A percentile compares a stretch with the other conserved stretches of the same genome.
phyloP scores from a whole-genome alignment of 2,113 vertebrate genomes.

The Osmerus eperlanus region DNA sequence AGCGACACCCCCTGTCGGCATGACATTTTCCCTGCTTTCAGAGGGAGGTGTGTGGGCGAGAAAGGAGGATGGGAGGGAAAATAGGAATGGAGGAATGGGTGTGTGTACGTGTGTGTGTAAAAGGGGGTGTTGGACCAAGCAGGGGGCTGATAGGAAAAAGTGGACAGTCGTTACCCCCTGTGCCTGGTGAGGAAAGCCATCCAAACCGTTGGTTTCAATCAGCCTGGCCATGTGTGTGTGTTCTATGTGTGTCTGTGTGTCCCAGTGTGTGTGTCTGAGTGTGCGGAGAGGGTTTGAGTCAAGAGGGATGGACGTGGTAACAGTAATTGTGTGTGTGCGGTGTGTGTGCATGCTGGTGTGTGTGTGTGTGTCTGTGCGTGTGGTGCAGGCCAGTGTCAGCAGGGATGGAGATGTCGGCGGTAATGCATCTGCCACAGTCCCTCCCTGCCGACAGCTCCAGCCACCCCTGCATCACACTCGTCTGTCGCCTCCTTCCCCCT shows the following conservation, averaged over 20 bases:
- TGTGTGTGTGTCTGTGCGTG: constrained; percentile 4
- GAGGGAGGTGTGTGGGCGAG: constrained; percentile 21
- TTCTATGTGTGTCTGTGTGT: constrained; percentile 7
- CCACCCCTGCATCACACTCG: constrained; percentile 52
- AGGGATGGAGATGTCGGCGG: constrained; percentile 61
- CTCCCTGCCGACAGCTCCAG: constrained; percentile 42
- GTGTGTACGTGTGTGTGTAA: constrained; percentile 13
- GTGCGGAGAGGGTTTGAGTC: neutral
- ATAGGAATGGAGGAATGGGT: neutral
- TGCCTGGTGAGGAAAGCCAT: constrained; percentile 48
- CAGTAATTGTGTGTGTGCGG: neutral
- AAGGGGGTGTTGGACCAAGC: constrained; percentile 21
- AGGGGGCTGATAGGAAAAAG: constrained; percentile 46
- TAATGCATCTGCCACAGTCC: constrained; percentile 66
- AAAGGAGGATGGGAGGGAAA: constrained; percentile 9
- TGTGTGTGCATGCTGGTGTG: neutral
- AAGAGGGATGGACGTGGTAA: neutral
- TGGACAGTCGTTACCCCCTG: constrained; percentile 53
- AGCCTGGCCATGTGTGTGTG: constrained; percentile 24
- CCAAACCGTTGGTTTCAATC: constrained; percentile 63
- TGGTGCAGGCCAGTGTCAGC: constrained; percentile 37
- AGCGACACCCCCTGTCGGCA: constrained; percentile 42
- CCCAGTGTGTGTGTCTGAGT: constrained; percentile 1
- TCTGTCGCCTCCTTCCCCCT: constrained; percentile 56
- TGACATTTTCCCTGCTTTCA: constrained; percentile 48